Conservation (phyloP, 2,888 invertebrate genomes). For the Scaptomyza tumidula region DNA sequence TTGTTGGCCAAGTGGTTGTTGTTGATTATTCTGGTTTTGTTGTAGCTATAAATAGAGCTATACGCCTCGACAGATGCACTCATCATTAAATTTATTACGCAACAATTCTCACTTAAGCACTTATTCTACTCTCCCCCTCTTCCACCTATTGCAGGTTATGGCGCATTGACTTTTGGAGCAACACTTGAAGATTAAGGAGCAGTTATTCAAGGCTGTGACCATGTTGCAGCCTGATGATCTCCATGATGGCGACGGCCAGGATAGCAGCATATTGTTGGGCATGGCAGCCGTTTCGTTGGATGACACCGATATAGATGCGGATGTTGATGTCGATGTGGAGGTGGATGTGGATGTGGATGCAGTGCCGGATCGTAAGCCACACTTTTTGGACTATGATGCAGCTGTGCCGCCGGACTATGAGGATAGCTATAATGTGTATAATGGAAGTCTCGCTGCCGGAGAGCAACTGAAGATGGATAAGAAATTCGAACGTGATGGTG, state of each 20-base stretch:
- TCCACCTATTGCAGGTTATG: conserved; percentile 54
- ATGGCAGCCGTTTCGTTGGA: conserved; percentile 61
- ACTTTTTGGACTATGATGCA: conserved; percentile 88
- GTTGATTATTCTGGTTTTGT: conserved; percentile 6
- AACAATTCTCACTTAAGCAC: conserved; percentile 29
- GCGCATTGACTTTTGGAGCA: conserved; percentile 40
- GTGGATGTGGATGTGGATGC: conserved; percentile 73
- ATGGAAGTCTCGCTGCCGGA: conserved; percentile 58
- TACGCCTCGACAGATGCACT: conserved; percentile 30
- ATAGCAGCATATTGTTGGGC: conserved; percentile 34
- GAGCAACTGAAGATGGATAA: conserved; percentile 84
- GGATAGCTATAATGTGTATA: conserved; percentile 60
- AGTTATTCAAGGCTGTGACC: conserved; percentile 20
- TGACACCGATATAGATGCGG: conserved; percentile 53
- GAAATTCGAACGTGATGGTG: conserved; percentile 84
- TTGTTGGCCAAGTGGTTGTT: conserved; percentile 29
- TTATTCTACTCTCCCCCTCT: too few relatives aligned
- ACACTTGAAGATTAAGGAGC: conserved; percentile 10
- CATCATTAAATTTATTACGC: conserved; percentile 37
- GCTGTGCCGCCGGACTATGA: conserved; percentile 86
- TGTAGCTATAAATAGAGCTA: conserved; percentile 55
- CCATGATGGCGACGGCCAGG: conserved; percentile 32
- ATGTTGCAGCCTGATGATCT: conserved; percentile 67
- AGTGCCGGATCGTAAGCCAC: conserved; percentile 85
- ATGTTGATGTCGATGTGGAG: conserved; percentile 47